Base-by-base conservation (phyloP, 2,888 invertebrate species). In the Spodoptera exigua region DNA sequence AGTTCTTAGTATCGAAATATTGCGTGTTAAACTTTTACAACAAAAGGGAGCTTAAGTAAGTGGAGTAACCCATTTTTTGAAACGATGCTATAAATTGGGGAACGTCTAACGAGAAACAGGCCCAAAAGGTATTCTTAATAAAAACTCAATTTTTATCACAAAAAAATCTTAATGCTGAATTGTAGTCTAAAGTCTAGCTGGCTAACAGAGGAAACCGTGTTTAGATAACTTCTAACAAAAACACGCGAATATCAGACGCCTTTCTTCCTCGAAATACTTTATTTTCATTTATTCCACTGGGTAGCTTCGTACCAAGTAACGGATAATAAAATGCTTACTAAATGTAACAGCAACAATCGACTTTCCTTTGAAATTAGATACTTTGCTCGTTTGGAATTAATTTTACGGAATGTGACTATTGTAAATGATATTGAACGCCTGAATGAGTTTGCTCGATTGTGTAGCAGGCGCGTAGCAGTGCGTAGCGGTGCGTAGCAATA, bases 281-380 rank as follows among this genome's bases (percentile, higher is more conserved):
- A 34, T 45, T 47, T 69, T 45, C 27, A 21, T 56, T 52, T 47
- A 37, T 39, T 37, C 37, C 13, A 32, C 11, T 40, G 34, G 13
- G 37, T 36, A 18, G 18, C 7, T 39, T 32, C 13, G 39, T 40
- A 57, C 40, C 44, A 49, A 32, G 40, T 49, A 51, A 41, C 10
- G 46, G 11, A 56, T 43, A 68, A 52, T 56, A 53, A 61, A 68
- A 73, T 46, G 13, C 48, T 36, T 55, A 46, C 27, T 27, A 35
- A 36, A 68, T 35, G 67, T 61, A n/a, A 46, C 34, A 16, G 10
- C 13, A 43, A 45, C 32, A 55, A 60, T 32, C n/a, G 32, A 9
- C 44, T 37, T 44, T 36, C 32, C 53, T 45, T 36, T 44, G n/a
- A 40, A 66, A 44, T 48, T 34, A 44, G 14, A 21, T 66, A 40